phyloP scores from a whole-genome alignment of 2,888 invertebrate genomes.

The Cerastoderma edule region DNA sequence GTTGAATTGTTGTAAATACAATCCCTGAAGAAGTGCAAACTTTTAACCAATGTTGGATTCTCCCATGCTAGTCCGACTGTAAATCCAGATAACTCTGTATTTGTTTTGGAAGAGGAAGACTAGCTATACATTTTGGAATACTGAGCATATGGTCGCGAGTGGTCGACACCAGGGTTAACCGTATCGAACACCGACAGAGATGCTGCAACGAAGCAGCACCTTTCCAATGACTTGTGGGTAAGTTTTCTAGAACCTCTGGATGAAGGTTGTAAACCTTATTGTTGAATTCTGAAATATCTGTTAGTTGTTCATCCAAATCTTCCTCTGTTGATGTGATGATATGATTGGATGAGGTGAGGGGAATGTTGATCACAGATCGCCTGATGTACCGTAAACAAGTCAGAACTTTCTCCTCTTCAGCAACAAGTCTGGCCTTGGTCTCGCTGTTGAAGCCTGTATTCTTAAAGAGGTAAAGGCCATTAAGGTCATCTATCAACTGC shows the following conservation, averaged over 20 bases:
- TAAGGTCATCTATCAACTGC: constrained; percentile 61
- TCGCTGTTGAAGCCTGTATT: constrained; percentile 60
- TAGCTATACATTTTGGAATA: constrained; percentile 51
- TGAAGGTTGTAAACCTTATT: constrained; percentile 60
- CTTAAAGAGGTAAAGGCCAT: constrained; percentile 64
- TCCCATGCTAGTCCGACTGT: constrained; percentile 50
- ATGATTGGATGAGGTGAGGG: constrained; percentile 51
- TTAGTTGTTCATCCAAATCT: not conserved
- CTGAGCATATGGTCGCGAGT: constrained; percentile 19
- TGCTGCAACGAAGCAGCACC: constrained; percentile 58
- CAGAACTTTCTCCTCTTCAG: constrained; percentile 58
- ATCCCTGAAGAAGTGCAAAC: too few species aligned
- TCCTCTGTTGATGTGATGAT: constrained; percentile 39
- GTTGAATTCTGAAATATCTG: not conserved
- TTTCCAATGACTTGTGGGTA: constrained; percentile 47
- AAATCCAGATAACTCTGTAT: constrained; percentile 62
- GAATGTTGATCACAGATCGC: constrained; percentile 49
- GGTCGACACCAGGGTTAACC: constrained; percentile 32
- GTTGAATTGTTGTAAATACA: too few species aligned
- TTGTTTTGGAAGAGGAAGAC: constrained; percentile 57
- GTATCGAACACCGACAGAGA: constrained; percentile 53
- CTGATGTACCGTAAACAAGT: constrained; percentile 55
- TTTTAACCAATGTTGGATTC: too few species aligned
- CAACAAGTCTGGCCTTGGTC: constrained; percentile 50
- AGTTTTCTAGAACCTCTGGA: constrained; percentile 46